phyloP scores from a whole-genome alignment of 1,140 invertebrate genomes.

The Steinernema feltiae region DNA sequence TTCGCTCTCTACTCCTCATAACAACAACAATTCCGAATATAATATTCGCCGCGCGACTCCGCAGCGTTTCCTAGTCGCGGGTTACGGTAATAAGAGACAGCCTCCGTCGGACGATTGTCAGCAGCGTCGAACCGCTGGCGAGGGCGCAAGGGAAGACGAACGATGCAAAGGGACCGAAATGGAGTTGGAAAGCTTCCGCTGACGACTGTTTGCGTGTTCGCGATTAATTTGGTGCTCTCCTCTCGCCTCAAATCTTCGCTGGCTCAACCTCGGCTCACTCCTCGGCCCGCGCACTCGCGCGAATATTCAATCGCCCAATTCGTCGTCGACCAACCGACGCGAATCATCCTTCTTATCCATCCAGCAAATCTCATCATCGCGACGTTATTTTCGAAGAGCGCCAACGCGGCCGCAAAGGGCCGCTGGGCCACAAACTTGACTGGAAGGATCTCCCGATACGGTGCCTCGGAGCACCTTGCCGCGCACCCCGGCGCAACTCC shows the following conservation, averaged over 20 bases:
- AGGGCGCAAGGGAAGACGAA: background rate
- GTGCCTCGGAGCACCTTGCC: background rate
- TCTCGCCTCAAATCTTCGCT: background rate
- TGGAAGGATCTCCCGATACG: too few relatives aligned
- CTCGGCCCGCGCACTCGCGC: background rate
- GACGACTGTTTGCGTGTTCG: background rate
- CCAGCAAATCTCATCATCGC: conserved; percentile 10
- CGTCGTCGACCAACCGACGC: background rate
- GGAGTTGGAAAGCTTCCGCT: background rate
- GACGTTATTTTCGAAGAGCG: background rate
- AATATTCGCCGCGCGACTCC: conserved; percentile 9
- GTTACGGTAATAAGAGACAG: background rate
- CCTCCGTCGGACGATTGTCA: too few relatives aligned
- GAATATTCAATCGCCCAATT: conserved; percentile 4
- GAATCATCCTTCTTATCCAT: background rate
- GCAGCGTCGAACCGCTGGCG: too few relatives aligned
- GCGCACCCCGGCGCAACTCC: background rate
- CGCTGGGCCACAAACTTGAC: too few relatives aligned
- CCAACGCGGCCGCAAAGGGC: too few relatives aligned
- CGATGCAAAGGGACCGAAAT: background rate
- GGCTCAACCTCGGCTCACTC: background rate
- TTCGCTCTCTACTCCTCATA: background rate
- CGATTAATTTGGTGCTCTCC: background rate
- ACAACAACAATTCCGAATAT: conserved; percentile 15
- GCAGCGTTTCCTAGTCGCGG: background rate